These are phyloP conservation scores for Holotrichia oblita DNA, from an alignment of 1,140 invertebrate species.

Conservation along the genomic window DNA sequence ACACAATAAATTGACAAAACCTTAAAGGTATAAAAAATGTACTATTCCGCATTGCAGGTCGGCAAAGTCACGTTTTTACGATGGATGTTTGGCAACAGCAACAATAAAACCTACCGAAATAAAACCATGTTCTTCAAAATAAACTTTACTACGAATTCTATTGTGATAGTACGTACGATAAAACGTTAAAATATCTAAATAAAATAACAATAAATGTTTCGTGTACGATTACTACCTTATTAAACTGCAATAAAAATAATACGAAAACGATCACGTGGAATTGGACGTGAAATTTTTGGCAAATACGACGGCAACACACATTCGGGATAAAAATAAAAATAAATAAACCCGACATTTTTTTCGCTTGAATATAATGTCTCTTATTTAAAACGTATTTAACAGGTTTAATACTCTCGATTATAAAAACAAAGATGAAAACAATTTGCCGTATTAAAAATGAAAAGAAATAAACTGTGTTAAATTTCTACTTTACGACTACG, in stretches of 20 bases:
- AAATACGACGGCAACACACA: background rate
- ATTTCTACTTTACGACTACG: background rate
- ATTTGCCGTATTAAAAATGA: background rate
- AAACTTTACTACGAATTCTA: background rate
- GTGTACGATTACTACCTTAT: background rate
- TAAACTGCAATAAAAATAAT: background rate
- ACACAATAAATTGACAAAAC: no score
- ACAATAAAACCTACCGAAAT: background rate
- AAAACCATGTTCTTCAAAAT: background rate
- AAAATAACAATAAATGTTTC: background rate
- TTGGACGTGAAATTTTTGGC: background rate
- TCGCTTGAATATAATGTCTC: background rate
- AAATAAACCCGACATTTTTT: no score
- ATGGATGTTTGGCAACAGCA: background rate
- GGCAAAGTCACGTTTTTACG: background rate
- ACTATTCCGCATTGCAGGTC: background rate
- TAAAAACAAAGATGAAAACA: background rate
- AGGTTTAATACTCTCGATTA: background rate
- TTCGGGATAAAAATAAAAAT: background rate
- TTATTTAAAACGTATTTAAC: background rate
- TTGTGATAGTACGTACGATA: background rate
- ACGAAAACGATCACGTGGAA: background rate
- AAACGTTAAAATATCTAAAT: background rate
- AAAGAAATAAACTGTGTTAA: background rate
- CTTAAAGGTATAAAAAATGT: background rate